phyloP scores from a whole-genome alignment of 2,797 vertebrate species.

The Crocodylus rhombifer region DNA sequence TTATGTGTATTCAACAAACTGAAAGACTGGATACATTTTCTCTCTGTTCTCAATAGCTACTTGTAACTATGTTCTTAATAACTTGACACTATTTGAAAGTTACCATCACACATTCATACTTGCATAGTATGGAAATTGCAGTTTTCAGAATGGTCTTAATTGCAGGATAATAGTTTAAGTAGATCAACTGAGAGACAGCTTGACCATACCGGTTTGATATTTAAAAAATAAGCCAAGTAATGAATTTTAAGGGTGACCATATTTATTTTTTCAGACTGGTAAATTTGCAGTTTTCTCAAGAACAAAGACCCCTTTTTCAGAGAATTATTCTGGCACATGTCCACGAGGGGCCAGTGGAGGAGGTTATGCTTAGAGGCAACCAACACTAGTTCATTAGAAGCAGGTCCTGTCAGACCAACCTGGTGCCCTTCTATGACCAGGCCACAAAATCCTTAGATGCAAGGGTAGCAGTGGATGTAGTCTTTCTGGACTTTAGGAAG shows the following conservation, averaged over 20 bases:
- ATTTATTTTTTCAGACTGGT: neutral
- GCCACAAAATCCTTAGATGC: too few relatives aligned
- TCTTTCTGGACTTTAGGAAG: too few relatives aligned
- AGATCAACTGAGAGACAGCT: neutral
- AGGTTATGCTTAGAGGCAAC: too few relatives aligned
- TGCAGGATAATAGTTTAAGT: neutral
- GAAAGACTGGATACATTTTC: neutral
- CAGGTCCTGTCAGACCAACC: too few relatives aligned
- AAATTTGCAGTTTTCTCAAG: neutral
- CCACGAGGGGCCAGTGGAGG: too few relatives aligned
- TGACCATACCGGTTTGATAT: neutral
- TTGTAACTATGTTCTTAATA: neutral
- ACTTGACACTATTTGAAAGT: rapidly evolving
- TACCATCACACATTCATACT: neutral
- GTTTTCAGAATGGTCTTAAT: neutral
- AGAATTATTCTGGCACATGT: too few relatives aligned
- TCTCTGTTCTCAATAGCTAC: neutral
- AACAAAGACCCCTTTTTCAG: neutral
- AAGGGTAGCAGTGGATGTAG: too few relatives aligned
- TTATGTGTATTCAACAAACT: neutral
- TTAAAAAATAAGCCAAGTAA: neutral
- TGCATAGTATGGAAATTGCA: rapidly evolving
- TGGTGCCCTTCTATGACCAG: too few relatives aligned
- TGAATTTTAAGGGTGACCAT: neutral
- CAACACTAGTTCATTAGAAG: too few relatives aligned